Conservation (phyloP, 1,140 invertebrate genomes). For the Lordiphosa stackelbergi region DNA sequence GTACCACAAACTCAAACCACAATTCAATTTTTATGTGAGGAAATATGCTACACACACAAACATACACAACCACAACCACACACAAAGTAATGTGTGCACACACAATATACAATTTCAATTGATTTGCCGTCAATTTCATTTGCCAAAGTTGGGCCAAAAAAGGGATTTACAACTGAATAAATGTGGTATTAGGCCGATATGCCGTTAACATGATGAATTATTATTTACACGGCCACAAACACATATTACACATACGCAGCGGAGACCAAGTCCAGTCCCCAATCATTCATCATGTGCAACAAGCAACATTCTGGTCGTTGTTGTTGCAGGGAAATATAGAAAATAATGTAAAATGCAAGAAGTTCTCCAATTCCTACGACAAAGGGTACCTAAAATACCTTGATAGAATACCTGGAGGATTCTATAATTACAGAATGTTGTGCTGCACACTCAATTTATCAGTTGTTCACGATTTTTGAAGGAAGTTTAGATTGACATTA, state of each 20-base stretch:
- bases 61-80: not conserved
- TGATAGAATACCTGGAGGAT: too few species aligned
- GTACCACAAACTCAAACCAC: slow-evolving; percentile 9
- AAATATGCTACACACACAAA: slow-evolving; percentile 24
- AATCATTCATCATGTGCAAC: slow-evolving; percentile 64
- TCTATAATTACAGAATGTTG: too few species aligned
- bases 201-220: slow-evolving; percentile 66
- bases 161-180: slow-evolving; percentile 19
- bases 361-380: too few species aligned
- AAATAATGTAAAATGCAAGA: too few species aligned
- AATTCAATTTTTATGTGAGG: slow-evolving; percentile 45
- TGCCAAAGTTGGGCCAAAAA: slow-evolving; percentile 37
- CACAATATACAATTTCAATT: slow-evolving; percentile 56
- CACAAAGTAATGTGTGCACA: slow-evolving; percentile 9
- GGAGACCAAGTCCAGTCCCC: slow-evolving; percentile 42
- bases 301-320: slow-evolving; percentile 6
- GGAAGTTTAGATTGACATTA: too few species aligned
- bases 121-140: slow-evolving; percentile 73
- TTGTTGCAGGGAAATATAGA: too few species aligned
- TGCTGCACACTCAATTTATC: too few species aligned
- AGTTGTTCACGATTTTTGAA: too few species aligned
- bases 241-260: slow-evolving; percentile 63
- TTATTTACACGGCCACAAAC: slow-evolving; percentile 22
- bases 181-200: slow-evolving; percentile 26
- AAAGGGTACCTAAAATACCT: too few species aligned